Evolutionary conservation across 64 coral and sea anemone genomes (phyloP).

Genomic region (Montipora capricornis): DNA sequence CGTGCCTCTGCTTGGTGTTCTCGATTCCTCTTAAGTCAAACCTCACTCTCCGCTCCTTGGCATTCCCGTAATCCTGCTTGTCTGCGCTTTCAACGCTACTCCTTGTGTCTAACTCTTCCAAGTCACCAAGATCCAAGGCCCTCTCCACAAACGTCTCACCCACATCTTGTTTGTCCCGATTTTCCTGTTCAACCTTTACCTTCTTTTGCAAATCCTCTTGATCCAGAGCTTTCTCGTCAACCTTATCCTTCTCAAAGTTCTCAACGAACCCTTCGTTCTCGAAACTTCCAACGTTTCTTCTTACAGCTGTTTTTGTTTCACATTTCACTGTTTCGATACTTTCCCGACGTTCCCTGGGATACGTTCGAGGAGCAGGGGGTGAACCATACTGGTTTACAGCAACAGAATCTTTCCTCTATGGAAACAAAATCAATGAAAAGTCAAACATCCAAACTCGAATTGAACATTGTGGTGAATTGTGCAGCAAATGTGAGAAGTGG

Average conservation of each 20-base stretch:
- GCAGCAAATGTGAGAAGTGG: neutral
- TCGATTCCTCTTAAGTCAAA: constrained; percentile 5
- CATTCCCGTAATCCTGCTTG: neutral
- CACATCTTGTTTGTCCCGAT: too few relatives aligned
- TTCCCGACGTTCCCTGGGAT: neutral
- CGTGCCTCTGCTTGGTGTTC: neutral
- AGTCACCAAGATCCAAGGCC: neutral
- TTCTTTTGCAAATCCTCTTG: too few relatives aligned
- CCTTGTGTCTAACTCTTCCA: too few relatives aligned
- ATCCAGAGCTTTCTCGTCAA: neutral
- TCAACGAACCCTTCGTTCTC: constrained; percentile 5
- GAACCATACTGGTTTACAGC: neutral
- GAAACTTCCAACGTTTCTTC: neutral
- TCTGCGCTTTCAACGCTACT: neutral
- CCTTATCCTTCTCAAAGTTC: neutral
- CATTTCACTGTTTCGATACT: neutral
- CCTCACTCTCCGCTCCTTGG: neutral
- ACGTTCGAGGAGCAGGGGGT: neutral
- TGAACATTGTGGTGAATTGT: neutral
- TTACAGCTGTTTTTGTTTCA: neutral
- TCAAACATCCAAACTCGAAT: neutral
- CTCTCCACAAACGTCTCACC: neutral
- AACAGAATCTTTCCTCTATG: neutral
- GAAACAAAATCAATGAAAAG: neutral
- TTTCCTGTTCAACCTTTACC: too few relatives aligned